phyloP scores from a whole-genome alignment of 2,113 vertebrate genomes.

The Pipra filicauda region DNA sequence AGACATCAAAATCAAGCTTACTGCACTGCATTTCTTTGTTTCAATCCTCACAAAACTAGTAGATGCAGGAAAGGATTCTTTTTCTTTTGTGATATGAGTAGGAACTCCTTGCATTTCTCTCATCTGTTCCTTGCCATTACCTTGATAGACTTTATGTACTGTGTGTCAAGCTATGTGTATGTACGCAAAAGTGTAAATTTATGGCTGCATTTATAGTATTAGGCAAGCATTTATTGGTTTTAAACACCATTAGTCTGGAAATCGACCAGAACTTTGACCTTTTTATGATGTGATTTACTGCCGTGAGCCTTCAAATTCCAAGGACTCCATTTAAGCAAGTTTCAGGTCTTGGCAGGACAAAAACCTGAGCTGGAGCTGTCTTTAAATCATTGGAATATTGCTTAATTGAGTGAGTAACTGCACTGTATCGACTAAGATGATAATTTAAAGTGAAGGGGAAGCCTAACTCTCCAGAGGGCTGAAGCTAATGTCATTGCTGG shows the following conservation, averaged over 20 bases:
- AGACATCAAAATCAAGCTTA: not conserved
- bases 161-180: not conserved
- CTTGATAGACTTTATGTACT: not conserved
- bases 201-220: slow-evolving; percentile 71
- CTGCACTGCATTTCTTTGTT: not conserved
- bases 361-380: slow-evolving; percentile 19
- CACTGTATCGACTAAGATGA: not conserved
- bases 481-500: not conserved
- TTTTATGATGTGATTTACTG: slow-evolving; percentile 77
- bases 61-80: not conserved
- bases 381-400: not conserved
- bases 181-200: slow-evolving; percentile 63
- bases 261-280: slow-evolving; percentile 76
- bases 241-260: slow-evolving; percentile 77
- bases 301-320: slow-evolving; percentile 69
- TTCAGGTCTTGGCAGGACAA: slow-evolving; percentile 47
- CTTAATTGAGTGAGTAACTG: not conserved
- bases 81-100: not conserved
- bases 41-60: not conserved
- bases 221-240: slow-evolving; percentile 76
- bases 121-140: not conserved
- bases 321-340: slow-evolving; percentile 50
- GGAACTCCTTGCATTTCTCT: not conserved
- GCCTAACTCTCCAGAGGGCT: not conserved
- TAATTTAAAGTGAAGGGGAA: not conserved